A percentile compares a stretch with the other conserved stretches of the same genome.
Conservation (phyloP, 2,888 invertebrate genomes). For the Ormyrus pomaceus region DNA sequence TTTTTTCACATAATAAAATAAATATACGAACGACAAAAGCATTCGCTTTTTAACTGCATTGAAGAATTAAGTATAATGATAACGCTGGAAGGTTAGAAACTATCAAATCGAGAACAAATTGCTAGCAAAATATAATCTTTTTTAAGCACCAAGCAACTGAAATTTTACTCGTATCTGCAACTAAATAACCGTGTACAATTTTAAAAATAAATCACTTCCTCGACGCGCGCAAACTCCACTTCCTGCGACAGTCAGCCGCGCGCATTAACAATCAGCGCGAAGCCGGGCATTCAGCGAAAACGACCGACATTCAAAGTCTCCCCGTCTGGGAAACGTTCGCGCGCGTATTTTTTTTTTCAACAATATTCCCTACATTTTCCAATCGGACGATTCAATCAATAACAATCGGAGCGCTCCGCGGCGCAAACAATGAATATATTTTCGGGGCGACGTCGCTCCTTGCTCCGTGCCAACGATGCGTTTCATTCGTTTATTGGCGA, state of each 20-base stretch:
- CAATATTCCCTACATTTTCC: constrained; percentile 34
- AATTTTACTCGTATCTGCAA: no score
- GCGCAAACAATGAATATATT: constrained; percentile 25
- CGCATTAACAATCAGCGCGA: constrained; percentile 20
- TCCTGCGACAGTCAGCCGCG: neutral
- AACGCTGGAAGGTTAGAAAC: no score
- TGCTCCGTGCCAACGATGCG: neutral
- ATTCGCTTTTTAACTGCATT: no score
- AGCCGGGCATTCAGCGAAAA: constrained; percentile 10
- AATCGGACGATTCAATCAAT: constrained; percentile 36
- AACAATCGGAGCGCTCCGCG: neutral
- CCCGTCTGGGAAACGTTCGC: neutral
- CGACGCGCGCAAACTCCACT: constrained; percentile 1
- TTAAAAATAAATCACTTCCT: no score
- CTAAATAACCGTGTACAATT: no score
- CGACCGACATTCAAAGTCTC: constrained; percentile 8
- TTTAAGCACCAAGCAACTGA: no score
- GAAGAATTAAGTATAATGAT: no score
- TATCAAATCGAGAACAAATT: no score
- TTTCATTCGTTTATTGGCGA: constrained; percentile 42
- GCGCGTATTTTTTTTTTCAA: neutral
- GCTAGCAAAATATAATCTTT: no score
- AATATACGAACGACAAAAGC: no score
- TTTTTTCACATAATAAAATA: no score
- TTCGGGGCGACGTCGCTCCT: constrained; percentile 1